Evolutionary conservation across 2,888 invertebrate genomes (phyloP).

Genomic region (Lysandra coridon): DNA sequence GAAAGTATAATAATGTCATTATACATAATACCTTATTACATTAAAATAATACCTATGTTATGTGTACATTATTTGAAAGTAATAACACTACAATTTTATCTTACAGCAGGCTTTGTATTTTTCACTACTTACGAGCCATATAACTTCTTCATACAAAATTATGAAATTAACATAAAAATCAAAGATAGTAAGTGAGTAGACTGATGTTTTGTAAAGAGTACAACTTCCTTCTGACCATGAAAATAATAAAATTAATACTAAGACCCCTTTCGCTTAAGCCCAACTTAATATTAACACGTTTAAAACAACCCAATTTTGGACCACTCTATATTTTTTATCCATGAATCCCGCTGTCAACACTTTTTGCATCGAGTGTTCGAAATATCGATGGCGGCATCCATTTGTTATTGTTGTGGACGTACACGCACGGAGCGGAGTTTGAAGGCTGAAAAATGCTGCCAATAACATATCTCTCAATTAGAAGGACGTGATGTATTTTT

Average conservation of each 20-base stretch:
- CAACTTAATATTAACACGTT: background rate
- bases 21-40: too few relatives aligned
- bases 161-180: too few relatives aligned
- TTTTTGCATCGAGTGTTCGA: background rate
- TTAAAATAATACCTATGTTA: too few relatives aligned
- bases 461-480: slow-evolving; percentile 34
- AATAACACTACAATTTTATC: too few relatives aligned
- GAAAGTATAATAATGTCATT: background rate
- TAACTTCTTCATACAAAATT: too few relatives aligned
- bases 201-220: too few relatives aligned
- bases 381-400: slow-evolving; percentile 19
- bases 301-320: background rate
- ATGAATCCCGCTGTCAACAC: background rate
- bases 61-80: too few relatives aligned
- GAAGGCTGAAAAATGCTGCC: slow-evolving; percentile 31
- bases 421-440: background rate
- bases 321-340: background rate
- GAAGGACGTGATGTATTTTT: slow-evolving; percentile 32
- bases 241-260: background rate
- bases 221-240: too few relatives aligned
- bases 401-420: slow-evolving; percentile 24
- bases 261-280: background rate
- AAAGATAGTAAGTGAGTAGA: too few relatives aligned
- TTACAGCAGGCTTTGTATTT: too few relatives aligned
- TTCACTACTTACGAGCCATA: too few relatives aligned